These are phyloP conservation scores for Drosophila willistoni DNA, from an alignment of 1,140 invertebrate genomes.

Conservation along the genomic window DNA sequence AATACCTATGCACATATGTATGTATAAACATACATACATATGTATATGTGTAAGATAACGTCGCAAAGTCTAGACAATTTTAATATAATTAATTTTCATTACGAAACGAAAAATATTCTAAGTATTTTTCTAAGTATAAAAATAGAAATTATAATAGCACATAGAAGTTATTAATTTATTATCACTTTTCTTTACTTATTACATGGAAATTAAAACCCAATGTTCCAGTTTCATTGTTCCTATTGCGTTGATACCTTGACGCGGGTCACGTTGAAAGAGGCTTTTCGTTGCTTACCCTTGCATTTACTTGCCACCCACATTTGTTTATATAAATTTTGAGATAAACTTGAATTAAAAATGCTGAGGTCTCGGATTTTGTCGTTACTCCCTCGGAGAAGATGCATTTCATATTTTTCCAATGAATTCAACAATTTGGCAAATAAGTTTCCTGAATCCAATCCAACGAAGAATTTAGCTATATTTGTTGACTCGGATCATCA, in stretches of 20 bases:
- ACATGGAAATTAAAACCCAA: no score
- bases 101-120: no score
- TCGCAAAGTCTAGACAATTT: neutral
- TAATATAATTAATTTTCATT: no score
- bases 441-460: constrained; percentile 10
- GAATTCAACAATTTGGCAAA: constrained; percentile 59
- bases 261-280: constrained; percentile 12
- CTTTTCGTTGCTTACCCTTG: neutral
- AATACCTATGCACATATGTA: neutral
- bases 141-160: no score
- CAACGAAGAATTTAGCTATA: constrained; percentile 39
- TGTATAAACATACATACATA: neutral
- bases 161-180: no score
- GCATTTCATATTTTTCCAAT: constrained; percentile 59
- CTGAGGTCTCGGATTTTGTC: constrained; percentile 43
- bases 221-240: constrained; percentile 12
- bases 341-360: constrained; percentile 25
- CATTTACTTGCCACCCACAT: no score
- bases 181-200: no score
- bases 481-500: constrained; percentile 61
- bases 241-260: neutral
- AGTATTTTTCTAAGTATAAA: no score
- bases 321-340: constrained; percentile 36
- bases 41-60: neutral
- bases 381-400: constrained; percentile 35